Evolutionary conservation across 1,140 invertebrate species (phyloP).

Genomic region (Formica selysi): DNA sequence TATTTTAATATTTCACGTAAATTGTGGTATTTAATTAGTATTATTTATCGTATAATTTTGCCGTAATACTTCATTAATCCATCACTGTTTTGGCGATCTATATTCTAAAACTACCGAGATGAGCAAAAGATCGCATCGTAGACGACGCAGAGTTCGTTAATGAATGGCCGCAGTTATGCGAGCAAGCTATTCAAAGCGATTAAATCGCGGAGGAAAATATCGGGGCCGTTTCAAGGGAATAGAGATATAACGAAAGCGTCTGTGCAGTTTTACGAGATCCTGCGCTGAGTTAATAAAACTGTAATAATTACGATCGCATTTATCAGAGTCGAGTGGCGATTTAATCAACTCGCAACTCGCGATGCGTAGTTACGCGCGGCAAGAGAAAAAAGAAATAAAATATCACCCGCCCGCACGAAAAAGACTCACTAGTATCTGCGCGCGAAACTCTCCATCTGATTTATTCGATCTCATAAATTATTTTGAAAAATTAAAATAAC

Average conservation of each 20-base stretch:
- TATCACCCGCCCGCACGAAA: slow-evolving; percentile 13
- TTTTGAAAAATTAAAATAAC: slow-evolving; percentile 39
- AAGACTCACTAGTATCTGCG: slow-evolving; percentile 30
- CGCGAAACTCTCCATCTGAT: slow-evolving; percentile 25
- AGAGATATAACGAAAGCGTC: neutral
- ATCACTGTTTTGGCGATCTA: neutral
- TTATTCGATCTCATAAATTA: slow-evolving; percentile 48
- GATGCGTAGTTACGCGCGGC: slow-evolving; percentile 6
- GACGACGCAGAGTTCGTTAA: slow-evolving; percentile 18
- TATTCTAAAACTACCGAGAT: neutral
- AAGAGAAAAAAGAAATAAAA: slow-evolving; percentile 13
- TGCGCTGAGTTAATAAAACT: slow-evolving; percentile 44
- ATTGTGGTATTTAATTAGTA: neutral
- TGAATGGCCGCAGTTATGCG: slow-evolving; percentile 12
- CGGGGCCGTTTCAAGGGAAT: neutral
- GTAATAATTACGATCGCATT: slow-evolving; percentile 43
- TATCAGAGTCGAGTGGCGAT: slow-evolving; percentile 49
- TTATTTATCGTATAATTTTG: neutral
- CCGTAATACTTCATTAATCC: neutral
- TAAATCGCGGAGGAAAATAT: slow-evolving; percentile 34
- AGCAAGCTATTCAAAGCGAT: neutral
- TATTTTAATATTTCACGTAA: neutral
- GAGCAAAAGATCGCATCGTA: neutral
- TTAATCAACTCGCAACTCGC: slow-evolving; percentile 31
- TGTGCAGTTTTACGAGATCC: slow-evolving; percentile 41